A percentile compares a stretch with the other conserved stretches of the same genome.
Evolutionary conservation across 1,140 invertebrate genomes (phyloP).

Genomic region (Mactra quadrangularis): DNA sequence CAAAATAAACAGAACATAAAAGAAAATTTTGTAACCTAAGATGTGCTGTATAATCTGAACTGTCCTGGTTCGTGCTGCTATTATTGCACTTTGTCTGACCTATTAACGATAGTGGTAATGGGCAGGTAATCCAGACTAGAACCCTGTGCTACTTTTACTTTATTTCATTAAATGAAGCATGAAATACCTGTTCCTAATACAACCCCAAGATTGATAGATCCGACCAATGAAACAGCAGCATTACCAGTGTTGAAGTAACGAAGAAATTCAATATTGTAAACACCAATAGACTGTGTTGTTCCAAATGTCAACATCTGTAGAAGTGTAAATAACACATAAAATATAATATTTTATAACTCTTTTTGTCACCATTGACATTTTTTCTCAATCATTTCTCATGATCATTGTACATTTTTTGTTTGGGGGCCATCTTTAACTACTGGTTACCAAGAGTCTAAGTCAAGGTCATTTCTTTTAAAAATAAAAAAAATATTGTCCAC

Average conservation of each 20-base stretch:
- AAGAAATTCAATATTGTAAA: slow-evolving; percentile 72
- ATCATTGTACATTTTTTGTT: not conserved
- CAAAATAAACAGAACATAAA: no score
- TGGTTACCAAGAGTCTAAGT: not conserved
- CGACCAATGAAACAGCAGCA: slow-evolving; percentile 67
- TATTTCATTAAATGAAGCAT: no score
- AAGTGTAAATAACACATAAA: slow-evolving; percentile 6
- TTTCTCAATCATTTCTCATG: not conserved
- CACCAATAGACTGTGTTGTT: slow-evolving; percentile 66
- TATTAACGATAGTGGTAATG: no score
- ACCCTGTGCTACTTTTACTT: no score
- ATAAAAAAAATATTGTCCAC: no score
- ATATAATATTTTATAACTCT: not conserved
- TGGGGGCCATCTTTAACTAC: not conserved
- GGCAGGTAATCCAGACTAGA: no score
- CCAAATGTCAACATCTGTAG: slow-evolving; percentile 69
- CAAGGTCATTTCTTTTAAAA: no score
- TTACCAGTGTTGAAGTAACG: slow-evolving; percentile 66
- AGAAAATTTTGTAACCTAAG: no score
- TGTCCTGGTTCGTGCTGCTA: no score
- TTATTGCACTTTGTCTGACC: no score
- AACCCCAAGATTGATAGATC: slow-evolving; percentile 66
- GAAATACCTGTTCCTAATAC: slow-evolving; percentile 68
- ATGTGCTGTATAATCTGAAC: no score
- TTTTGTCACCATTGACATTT: not conserved